Evolutionary conservation across 2,113 vertebrate species (phyloP).

Genomic region (Ondatra zibethicus): DNA sequence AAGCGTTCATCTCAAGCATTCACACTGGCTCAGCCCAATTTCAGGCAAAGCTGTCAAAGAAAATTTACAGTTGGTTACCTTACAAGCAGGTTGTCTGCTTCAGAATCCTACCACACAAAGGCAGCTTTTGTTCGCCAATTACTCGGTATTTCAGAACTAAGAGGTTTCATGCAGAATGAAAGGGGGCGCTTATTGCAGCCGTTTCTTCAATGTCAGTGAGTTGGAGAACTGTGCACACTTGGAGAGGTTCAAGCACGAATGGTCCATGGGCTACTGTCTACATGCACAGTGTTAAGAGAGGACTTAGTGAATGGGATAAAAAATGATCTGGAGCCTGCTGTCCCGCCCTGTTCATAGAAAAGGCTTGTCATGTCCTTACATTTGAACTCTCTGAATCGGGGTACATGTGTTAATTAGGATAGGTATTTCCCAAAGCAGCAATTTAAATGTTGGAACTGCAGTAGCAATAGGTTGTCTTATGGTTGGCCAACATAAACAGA

Average conservation of each 20-base stretch:
- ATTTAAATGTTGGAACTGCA: neutral
- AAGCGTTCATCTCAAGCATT: neutral
- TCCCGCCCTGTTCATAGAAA: neutral
- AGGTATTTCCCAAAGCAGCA: constrained; percentile 16
- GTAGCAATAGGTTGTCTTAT: neutral
- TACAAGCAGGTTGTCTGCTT: neutral
- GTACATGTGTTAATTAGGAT: neutral
- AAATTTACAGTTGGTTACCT: constrained; percentile 49
- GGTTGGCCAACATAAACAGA: neutral
- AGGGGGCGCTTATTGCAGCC: neutral
- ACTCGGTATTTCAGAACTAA: constrained; percentile 48
- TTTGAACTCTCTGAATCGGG: neutral
- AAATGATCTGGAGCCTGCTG: neutral
- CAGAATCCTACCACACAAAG: constrained; percentile 50
- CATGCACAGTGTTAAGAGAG: neutral
- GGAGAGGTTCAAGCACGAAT: neutral
- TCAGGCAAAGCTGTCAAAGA: constrained; percentile 47
- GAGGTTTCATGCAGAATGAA: constrained; percentile 43
- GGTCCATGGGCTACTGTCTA: neutral
- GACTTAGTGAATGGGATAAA: neutral
- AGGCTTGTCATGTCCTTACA: neutral
- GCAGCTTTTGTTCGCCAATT: constrained; percentile 61
- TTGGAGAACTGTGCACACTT: constrained; percentile 26
- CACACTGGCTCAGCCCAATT: neutral
- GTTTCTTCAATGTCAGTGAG: constrained; percentile 34